Evolutionary conservation across 2,797 vertebrate genomes (phyloP).

Genomic region (Myotis pilosus): DNA sequence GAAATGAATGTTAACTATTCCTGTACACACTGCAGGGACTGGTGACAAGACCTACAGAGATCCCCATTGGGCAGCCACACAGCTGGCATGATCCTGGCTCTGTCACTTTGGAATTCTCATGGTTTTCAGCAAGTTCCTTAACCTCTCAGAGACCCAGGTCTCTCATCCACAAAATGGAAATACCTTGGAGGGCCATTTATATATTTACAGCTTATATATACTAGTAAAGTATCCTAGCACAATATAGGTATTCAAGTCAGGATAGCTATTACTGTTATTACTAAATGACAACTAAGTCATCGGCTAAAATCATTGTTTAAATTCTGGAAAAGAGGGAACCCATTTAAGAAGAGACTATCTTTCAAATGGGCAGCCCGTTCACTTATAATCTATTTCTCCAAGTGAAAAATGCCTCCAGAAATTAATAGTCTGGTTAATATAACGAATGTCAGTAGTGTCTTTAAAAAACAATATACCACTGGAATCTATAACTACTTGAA

Average conservation of each 20-base stretch:
- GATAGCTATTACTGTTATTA: neutral
- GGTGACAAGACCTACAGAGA: neutral
- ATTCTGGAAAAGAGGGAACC: neutral
- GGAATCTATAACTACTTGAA: neutral
- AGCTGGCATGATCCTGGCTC: neutral
- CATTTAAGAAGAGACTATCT: neutral
- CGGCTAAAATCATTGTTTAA: constrained; percentile 11
- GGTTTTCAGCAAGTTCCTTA: neutral
- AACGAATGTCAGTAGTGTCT: neutral
- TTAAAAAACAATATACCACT: neutral
- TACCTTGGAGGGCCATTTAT: neutral
- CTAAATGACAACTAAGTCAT: neutral
- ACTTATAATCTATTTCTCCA: neutral
- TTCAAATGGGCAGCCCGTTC: neutral
- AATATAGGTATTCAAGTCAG: neutral
- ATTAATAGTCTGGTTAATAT: neutral
- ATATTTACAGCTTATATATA: neutral
- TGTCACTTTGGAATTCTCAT: neutral
- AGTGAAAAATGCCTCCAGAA: constrained; percentile 17
- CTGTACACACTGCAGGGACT: neutral
- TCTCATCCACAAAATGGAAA: neutral
- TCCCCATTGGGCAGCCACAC: neutral
- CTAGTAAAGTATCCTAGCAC: neutral
- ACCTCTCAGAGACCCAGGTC: neutral
- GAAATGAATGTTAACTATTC: neutral